These are phyloP conservation scores for Temnothorax nylanderi DNA, from an alignment of 1,140 invertebrate genomes.

Conservation along the genomic window DNA sequence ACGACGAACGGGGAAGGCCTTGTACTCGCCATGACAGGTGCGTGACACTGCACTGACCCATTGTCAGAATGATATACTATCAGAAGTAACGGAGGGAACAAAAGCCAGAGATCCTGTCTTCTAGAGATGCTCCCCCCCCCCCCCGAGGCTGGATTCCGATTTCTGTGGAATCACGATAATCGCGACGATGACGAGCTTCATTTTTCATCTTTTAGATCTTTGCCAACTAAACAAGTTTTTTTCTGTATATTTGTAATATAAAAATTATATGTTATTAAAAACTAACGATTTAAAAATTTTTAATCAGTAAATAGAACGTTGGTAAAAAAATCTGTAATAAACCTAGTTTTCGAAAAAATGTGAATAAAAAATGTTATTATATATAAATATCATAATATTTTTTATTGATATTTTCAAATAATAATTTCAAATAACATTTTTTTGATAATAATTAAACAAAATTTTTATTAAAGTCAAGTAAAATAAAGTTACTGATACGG, in stretches of 20 bases:
- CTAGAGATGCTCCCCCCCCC: background rate
- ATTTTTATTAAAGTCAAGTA: background rate
- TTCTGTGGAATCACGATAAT: constrained; percentile 19
- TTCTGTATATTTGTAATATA: background rate
- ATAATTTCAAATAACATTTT: no score
- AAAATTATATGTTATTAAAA: background rate
- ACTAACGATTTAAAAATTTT: no score
- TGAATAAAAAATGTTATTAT: background rate
- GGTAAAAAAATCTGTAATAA: background rate
- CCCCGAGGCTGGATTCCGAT: background rate
- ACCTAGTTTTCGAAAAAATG: background rate
- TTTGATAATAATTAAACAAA: background rate
- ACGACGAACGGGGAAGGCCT: constrained; percentile 24
- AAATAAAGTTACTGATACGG: background rate
- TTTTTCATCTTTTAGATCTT: background rate
- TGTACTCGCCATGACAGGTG: constrained; percentile 53
- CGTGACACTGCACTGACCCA: constrained; percentile 50
- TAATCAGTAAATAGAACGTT: background rate
- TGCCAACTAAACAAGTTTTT: background rate
- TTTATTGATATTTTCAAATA: no score
- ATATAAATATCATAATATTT: background rate
- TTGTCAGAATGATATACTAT: constrained; percentile 59
- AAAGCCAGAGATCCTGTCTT: constrained; percentile 32
- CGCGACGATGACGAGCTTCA: background rate
- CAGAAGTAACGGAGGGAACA: constrained; percentile 36